These are phyloP conservation scores for Scaptomyza pallida DNA, from an alignment of 1,140 invertebrate species.

Conservation along the genomic window DNA sequence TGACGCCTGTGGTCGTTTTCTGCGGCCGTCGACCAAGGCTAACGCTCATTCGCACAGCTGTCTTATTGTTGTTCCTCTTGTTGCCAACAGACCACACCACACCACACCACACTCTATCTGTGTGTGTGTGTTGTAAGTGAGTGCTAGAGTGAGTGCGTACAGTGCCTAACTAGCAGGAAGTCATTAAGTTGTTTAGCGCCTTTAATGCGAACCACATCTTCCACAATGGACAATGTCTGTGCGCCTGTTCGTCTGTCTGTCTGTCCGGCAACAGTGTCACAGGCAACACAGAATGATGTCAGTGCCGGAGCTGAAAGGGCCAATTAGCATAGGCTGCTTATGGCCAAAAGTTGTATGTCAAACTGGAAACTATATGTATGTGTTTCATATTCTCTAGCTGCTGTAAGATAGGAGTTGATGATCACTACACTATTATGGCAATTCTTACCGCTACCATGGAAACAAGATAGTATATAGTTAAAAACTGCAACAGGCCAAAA, in stretches of 20 bases:
- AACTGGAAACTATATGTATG: too few species aligned
- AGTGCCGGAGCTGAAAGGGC: conserved; percentile 19
- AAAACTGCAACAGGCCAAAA: too few species aligned
- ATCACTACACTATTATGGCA: too few species aligned
- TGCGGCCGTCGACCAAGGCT: conserved; percentile 54
- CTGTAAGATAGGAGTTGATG: too few species aligned
- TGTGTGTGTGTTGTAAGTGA: conserved; percentile 6
- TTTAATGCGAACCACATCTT: conserved; percentile 36
- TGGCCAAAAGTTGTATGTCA: too few species aligned
- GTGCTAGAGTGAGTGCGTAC: conserved; percentile 29
- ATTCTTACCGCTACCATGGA: too few species aligned
- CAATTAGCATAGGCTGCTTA: conserved; percentile 51
- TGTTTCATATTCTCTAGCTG: too few species aligned
- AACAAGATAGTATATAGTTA: too few species aligned
- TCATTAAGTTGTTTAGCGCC: conserved; percentile 78
- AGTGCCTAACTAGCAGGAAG: conserved; percentile 76
- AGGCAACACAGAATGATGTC: conserved; percentile 17
- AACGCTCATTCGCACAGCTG: conserved; percentile 73
- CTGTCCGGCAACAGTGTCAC: conserved; percentile 1
- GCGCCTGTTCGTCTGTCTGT: conserved; percentile 15
- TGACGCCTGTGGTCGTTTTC: conserved; percentile 70
- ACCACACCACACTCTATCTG: conserved; percentile 1
- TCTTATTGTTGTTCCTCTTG: conserved; percentile 46
- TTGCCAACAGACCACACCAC: conserved; percentile 29
- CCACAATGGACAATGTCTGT: conserved; percentile 34